phyloP scores from a whole-genome alignment of 2,888 invertebrate genomes.

The Dryobotodes eremita region DNA sequence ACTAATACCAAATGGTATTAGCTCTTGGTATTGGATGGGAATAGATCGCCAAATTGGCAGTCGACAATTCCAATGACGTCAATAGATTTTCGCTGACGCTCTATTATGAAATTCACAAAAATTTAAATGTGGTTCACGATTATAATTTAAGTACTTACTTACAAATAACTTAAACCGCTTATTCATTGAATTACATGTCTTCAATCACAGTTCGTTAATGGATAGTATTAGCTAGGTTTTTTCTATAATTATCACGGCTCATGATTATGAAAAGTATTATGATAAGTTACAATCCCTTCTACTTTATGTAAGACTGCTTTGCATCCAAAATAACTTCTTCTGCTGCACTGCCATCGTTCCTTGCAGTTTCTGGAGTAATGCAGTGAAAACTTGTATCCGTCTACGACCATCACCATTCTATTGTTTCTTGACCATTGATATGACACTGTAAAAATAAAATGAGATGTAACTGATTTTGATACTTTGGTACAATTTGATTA shows the following conservation, averaged over 20 bases:
- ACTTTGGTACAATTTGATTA: neutral
- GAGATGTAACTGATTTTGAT: neutral
- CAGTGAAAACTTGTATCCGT: slow-evolving; percentile 79
- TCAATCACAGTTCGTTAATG: slow-evolving; percentile 12
- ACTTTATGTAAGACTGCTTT: slow-evolving; percentile 79
- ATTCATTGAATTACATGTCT: neutral
- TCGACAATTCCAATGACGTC: neutral
- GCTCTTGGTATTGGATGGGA: too few relatives aligned
- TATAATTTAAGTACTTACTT: neutral
- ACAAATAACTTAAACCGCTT: neutral
- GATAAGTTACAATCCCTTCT: slow-evolving; percentile 69
- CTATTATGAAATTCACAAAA: neutral
- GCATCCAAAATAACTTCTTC: slow-evolving; percentile 80
- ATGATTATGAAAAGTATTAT: slow-evolving; percentile 77
- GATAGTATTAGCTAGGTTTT: neutral
- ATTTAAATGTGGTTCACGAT: neutral
- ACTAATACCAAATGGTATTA: too few relatives aligned
- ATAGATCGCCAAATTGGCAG: neutral
- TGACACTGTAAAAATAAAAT: slow-evolving; percentile 65
- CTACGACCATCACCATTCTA: slow-evolving; percentile 75
- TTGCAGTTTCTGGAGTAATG: slow-evolving; percentile 78
- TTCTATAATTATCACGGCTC: slow-evolving; percentile 62
- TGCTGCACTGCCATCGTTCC: slow-evolving; percentile 81
- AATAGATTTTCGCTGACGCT: too few relatives aligned
- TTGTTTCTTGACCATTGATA: slow-evolving; percentile 76